Percentiles rank a stretch among this genome's conserved stretches.
Conservation (phyloP, 2,113 vertebrate genomes). For the Perca flavescens region DNA sequence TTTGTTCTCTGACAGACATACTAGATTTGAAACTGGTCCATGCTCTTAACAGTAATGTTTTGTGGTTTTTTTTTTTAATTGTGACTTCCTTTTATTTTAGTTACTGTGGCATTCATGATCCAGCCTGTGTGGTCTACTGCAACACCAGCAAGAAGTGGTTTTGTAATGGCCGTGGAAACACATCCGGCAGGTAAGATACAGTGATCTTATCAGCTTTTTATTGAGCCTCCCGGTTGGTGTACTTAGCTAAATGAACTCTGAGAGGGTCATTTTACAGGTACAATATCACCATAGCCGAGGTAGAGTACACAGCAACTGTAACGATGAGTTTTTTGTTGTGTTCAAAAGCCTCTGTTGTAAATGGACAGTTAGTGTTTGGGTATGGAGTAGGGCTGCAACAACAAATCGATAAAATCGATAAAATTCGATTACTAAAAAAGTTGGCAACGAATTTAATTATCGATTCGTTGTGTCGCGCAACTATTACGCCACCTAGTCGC, state of each 20-base stretch:
- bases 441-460: too few relatives aligned
- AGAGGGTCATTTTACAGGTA: constrained; percentile 10
- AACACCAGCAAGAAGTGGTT: constrained; percentile 99
- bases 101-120: constrained; percentile 97
- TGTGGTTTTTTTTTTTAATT: not conserved
- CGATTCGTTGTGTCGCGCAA: too few relatives aligned
- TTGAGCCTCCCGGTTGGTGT: not conserved
- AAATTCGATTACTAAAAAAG: too few relatives aligned
- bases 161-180: constrained; percentile 96
- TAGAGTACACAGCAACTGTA: not conserved
- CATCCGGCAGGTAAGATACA: constrained; percentile 91
- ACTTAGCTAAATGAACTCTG: constrained; percentile 8
- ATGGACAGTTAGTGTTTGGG: not conserved
- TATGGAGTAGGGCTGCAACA: too few relatives aligned
- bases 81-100: constrained; percentile 73
- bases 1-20: not conserved
- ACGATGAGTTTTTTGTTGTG: not conserved
- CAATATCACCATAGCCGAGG: not conserved
- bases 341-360: constrained; percentile 1
- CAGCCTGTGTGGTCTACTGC: constrained; percentile 97
- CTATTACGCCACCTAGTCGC: too few relatives aligned
- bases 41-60: not conserved
- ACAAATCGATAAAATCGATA: too few relatives aligned
- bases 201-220: not conserved
- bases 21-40: not conserved